phyloP scores from a whole-genome alignment of 2,113 vertebrate genomes.

The Chaetura pelagica region DNA sequence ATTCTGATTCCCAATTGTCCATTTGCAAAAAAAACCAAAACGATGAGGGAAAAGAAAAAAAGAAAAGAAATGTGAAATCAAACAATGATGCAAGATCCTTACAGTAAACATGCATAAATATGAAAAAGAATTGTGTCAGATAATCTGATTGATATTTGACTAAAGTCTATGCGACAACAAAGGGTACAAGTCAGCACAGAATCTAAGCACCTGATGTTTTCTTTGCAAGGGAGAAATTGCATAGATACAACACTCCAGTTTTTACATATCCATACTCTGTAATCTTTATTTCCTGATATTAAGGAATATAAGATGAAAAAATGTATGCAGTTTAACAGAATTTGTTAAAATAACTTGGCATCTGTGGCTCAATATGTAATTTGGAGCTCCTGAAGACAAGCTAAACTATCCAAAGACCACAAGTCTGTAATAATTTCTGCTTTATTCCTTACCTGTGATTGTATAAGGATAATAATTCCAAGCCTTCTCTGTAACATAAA shows the following conservation, averaged over 20 bases:
- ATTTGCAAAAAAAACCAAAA: conserved; percentile 28
- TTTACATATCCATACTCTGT: neutral
- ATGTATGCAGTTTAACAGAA: neutral
- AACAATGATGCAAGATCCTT: conserved; percentile 35
- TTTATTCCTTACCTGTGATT: conserved; percentile 89
- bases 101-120: conserved; percentile 35
- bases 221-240: neutral
- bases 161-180: neutral
- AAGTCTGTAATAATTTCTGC: neutral
- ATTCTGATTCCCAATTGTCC: conserved; percentile 82
- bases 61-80: conserved; percentile 59
- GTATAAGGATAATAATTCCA: conserved; percentile 99
- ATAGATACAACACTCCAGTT: neutral
- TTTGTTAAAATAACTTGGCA: neutral
- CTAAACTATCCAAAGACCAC: neutral
- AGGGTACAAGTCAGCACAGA: neutral
- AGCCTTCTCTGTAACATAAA: conserved; percentile 98
- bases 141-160: neutral
- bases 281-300: neutral
- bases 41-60: neutral
- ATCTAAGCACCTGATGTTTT: neutral
- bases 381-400: neutral
- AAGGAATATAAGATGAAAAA: neutral
- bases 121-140: neutral
- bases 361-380: neutral